Conservation (phyloP, 2,888 invertebrate genomes). For the Crioceris asparagi region DNA sequence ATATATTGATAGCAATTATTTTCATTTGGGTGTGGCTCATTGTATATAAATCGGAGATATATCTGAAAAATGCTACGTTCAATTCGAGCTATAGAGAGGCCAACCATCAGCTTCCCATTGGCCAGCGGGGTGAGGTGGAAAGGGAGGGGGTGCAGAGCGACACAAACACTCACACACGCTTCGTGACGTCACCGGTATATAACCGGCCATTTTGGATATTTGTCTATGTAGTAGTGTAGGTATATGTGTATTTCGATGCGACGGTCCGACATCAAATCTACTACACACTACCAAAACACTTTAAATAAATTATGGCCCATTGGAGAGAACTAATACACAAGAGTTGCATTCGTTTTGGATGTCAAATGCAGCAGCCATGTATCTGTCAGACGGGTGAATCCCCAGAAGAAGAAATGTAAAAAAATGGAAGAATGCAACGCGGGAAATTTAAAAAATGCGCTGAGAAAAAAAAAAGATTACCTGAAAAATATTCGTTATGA, state of each 20-base stretch:
- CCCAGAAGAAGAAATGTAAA: no score
- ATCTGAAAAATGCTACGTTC: constrained; percentile 18
- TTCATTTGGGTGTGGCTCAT: constrained; percentile 17
- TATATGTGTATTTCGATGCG: constrained; percentile 13
- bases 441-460: no score
- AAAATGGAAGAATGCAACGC: no score
- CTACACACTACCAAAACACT: constrained; percentile 15
- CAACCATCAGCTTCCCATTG: constrained; percentile 22
- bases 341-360: constrained; percentile 16
- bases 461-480: no score
- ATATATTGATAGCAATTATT: constrained; percentile 14
- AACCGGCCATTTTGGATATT: constrained; percentile 23
- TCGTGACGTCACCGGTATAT: constrained; percentile 22
- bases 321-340: constrained; percentile 11
- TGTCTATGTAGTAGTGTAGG: constrained; percentile 18
- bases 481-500: no score
- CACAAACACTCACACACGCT: no score
- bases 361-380: no score
- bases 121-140: constrained; percentile 9
- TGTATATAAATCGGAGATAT: constrained; percentile 14
- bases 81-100: no score
- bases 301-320: constrained; percentile 20
- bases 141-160: no score
- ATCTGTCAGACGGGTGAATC: no score
- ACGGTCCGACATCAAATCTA: constrained; percentile 13